Evolutionary conservation across 2,797 vertebrate genomes (phyloP).

Genomic region (Iguana delicatissima): DNA sequence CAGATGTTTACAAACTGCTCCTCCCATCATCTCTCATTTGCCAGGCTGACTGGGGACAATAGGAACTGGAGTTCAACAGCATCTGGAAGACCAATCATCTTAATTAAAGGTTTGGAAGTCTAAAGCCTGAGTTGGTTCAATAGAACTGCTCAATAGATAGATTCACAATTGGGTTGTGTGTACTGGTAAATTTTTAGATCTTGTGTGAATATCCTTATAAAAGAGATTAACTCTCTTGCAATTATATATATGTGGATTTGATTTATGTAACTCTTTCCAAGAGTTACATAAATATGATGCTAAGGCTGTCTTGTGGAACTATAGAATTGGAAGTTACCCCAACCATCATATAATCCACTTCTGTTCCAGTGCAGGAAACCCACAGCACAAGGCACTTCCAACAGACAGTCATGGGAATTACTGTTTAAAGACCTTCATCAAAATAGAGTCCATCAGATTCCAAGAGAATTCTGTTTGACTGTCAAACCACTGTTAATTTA

Average conservation of each 20-base stretch:
- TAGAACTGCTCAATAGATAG: background rate
- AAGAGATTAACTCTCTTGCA: background rate
- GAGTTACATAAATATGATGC: background rate
- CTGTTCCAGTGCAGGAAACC: too few relatives aligned
- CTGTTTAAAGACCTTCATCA: too few relatives aligned
- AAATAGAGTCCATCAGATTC: too few relatives aligned
- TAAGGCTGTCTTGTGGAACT: background rate
- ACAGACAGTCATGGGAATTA: too few relatives aligned
- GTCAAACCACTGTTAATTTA: too few relatives aligned
- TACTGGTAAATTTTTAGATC: background rate
- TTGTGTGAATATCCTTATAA: background rate
- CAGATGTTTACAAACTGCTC: background rate
- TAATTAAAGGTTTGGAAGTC: background rate
- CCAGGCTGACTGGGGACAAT: background rate
- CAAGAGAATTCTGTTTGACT: too few relatives aligned
- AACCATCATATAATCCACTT: too few relatives aligned
- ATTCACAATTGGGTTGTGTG: too few relatives aligned
- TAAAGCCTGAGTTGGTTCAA: background rate
- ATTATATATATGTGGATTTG: background rate
- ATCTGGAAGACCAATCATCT: background rate
- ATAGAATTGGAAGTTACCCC: too few relatives aligned
- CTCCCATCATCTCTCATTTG: background rate
- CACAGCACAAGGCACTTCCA: too few relatives aligned
- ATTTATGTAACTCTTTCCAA: background rate
- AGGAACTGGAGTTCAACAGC: background rate